A percentile compares a stretch with the other conserved stretches of the same genome.
Conservation (phyloP, 2,888 invertebrate species). For the Drosophila cognata region DNA sequence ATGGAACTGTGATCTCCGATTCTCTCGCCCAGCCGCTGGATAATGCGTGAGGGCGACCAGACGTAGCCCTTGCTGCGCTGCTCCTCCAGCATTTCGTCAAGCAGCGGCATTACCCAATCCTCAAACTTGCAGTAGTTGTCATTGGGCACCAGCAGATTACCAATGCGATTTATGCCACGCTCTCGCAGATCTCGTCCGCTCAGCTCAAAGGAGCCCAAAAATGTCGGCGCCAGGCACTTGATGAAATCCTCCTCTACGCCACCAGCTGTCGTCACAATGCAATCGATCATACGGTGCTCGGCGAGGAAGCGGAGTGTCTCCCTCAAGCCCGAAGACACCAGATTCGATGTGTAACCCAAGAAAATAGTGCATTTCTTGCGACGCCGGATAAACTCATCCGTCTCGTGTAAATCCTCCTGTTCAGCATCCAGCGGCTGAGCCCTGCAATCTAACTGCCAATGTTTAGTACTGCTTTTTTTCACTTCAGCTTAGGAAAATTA, state of each 20-base stretch:
- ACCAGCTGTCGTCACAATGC: constrained; percentile 98
- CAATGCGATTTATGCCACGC: constrained; percentile 92
- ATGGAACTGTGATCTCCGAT: constrained; percentile 96
- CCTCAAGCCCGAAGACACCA: constrained; percentile 97
- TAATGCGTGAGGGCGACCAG: constrained; percentile 97
- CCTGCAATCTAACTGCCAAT: constrained; percentile 88
- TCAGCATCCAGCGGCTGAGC: constrained; percentile 89
- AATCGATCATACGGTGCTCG: constrained; percentile 95
- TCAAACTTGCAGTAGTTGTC: constrained; percentile 99
- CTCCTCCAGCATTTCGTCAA: constrained; percentile 95
- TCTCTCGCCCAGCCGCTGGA: constrained; percentile 92
- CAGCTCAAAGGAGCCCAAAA: constrained; percentile 94
- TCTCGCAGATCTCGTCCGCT: constrained; percentile 92
- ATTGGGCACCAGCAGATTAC: constrained; percentile 98
- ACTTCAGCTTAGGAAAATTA: not conserved
- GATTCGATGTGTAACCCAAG: constrained; percentile 98
- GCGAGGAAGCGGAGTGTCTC: constrained; percentile 95
- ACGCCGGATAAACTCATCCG: constrained; percentile 92
- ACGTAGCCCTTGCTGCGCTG: constrained; percentile 90
- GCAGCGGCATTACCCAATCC: constrained; percentile 96
- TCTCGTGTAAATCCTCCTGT: constrained; percentile 88
- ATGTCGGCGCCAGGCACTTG: constrained; percentile 98
- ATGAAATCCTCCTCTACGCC: constrained; percentile 99
- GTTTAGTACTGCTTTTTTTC: constrained; percentile 23
- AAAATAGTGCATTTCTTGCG: constrained; percentile 96